A percentile compares a stretch with the other conserved stretches of the same genome.
Evolutionary conservation across 1,140 invertebrate species (phyloP).

Genomic region (Aphis gossypii): DNA sequence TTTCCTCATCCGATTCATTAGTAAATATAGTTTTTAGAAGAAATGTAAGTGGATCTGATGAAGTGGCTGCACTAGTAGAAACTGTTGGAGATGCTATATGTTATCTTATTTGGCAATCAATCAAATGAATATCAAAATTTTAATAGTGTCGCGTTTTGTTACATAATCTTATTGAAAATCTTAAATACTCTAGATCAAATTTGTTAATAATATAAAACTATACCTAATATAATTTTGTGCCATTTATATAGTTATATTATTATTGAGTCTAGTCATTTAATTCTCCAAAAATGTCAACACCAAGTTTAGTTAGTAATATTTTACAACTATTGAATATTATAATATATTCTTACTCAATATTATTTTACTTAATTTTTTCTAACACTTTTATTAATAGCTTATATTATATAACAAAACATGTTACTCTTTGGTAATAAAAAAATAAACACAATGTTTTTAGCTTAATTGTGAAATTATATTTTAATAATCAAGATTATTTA

Average conservation of each 20-base stretch:
- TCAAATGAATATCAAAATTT: neutral
- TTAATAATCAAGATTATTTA: neutral
- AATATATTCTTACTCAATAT: neutral
- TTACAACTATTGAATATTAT: neutral
- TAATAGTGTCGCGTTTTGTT: neutral
- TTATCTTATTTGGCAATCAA: neutral
- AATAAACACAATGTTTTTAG: neutral
- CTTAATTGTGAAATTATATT: neutral
- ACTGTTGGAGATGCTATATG: neutral
- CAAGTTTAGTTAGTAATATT: neutral
- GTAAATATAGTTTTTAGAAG: slow-evolving; percentile 34
- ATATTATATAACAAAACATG: neutral
- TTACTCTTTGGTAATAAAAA: neutral
- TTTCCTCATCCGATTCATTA: neutral
- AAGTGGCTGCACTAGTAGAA: neutral
- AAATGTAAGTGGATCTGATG: neutral
- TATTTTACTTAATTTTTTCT: neutral
- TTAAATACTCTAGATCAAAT: neutral
- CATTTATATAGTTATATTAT: slow-evolving; percentile 13
- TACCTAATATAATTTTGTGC: neutral
- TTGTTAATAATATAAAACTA: neutral
- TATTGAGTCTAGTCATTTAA: slow-evolving; percentile 33
- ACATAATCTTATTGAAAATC: neutral
- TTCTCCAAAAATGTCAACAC: neutral
- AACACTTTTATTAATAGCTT: neutral